Base-by-base conservation (phyloP, 2,797 vertebrate species). In the Craterocephalus amniculus region DNA sequence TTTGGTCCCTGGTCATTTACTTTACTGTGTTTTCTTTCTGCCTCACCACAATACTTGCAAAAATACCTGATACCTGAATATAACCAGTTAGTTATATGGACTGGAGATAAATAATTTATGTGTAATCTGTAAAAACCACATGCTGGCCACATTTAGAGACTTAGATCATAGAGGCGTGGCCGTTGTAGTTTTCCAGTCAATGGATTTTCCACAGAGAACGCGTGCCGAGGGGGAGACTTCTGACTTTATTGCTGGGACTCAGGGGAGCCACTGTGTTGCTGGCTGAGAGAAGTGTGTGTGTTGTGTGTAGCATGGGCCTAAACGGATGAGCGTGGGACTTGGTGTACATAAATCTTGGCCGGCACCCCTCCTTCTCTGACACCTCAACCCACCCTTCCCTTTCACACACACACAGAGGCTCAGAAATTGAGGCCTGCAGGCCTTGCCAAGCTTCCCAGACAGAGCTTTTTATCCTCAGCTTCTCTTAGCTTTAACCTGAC, bases 321-420 rank as follows among this genome's bases (percentile, higher is more conserved):
- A 83, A 79, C 80, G 78, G 87, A 88, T 76, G 86, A 89, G 84
- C 58, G 64, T 74, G 69, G 84, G 76, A 85, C 83, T 83, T 14
- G 67, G 61, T 76, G 84, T 80, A 81, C 84, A 93, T 94, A 94
- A 94, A 95, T 94, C 93, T 89, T 65, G 57, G 70, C 72, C 72
- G 4, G 73, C 71, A 58, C 67, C 67, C 88, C 88, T 85, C 86
- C 84, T 59, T 72, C 69, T 24, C 69, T 72, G 55, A 82, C 84
- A 83, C 74, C 79, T 67, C 67, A 70, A 63, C 67, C 80, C 79
- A 78, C 73, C 86, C 79, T 43, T 73, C 65, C 70, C 76, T 78
- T 87, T 83, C 78, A 87, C 79, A 84, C 70, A 79, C 70, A 68
- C 65, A 74, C 60, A 79, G 32, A 67, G 62, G 70, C 79, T 36